Evolutionary conservation across 2,113 vertebrate species (phyloP), one percentile per base, ranked within the genome.

Genomic region (Porphyrio hochstetteri): DNA sequence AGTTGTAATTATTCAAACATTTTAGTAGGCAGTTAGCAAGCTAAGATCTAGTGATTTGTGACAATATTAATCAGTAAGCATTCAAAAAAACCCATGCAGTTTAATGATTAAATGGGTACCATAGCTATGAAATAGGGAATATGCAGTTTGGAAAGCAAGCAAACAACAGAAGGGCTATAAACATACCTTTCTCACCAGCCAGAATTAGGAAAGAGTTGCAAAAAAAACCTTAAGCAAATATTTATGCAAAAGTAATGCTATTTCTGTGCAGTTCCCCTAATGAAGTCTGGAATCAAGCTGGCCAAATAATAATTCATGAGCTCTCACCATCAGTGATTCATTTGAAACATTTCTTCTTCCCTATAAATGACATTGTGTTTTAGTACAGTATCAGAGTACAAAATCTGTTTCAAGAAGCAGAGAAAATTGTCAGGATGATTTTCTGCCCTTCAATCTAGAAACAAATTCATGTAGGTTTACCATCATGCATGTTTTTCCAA

Each of bases 151-250:
- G 63, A 82, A 85, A 87, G 50, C 23, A 90, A 57, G 21, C 59
- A 90, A 88, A 90, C 68, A 95, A 46, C 55, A 96, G 88, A 91
- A 90, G 72, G 76, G 19, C 80, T 86, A 86, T 88, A 96, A 96
- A 86, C 52, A 65, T 33, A 36, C 65, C 31, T 82, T 89, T 38
- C 46, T 82, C 25, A 76, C 76, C 89, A 95, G n/a, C 19, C 44
- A 64, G 60, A 88, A 88, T 75, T 64, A 72, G 53, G 40, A 72
- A 75, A 85, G 27, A 25, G 11, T 61, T 87, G 21, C 21, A 94
- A 52, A 24, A 61, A 86, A 48, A 48, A 46, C 44, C 10, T 85
- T 50, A 29, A 29, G 46, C 15, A 90, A 90, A 91, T 85, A 82
- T 88, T 94, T 88, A 91, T 80, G 63, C 1, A 11, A 38, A 75